These are phyloP conservation scores for Sebastes reedi DNA, from an alignment of 2,797 vertebrate genomes.

Conservation along the genomic window DNA sequence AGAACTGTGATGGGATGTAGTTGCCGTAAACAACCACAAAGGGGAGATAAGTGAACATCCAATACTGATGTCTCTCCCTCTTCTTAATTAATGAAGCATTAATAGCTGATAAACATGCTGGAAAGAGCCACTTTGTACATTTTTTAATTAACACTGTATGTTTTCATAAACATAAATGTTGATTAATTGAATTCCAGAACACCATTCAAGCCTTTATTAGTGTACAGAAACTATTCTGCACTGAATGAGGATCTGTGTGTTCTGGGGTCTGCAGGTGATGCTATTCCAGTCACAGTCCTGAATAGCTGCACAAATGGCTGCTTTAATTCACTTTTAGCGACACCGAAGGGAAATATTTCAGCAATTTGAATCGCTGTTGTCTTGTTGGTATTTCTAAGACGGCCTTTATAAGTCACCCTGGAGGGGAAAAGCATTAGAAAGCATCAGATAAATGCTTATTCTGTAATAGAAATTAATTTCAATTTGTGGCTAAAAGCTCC, in stretches of 20 bases:
- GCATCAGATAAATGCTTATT: not conserved
- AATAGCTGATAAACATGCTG: slow-evolving; percentile 11
- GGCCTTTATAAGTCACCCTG: not conserved
- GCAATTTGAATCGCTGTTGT: not conserved
- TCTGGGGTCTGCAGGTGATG: slow-evolving; percentile 2
- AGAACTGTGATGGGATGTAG: not conserved
- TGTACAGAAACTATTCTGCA: not conserved
- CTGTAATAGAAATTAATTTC: not conserved
- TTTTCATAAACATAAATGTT: slow-evolving; percentile 9
- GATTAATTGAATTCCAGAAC: slow-evolving; percentile 30
- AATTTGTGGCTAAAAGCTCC: not conserved
- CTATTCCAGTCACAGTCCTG: not conserved
- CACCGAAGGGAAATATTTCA: not conserved
- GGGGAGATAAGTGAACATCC: slow-evolving; percentile 46
- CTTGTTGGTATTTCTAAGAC: slow-evolving; percentile 1
- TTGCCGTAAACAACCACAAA: slow-evolving; percentile 8
- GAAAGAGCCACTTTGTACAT: slow-evolving; percentile 11
- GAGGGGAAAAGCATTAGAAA: not conserved
- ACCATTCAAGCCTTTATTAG: slow-evolving; percentile 4
- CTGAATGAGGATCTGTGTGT: slow-evolving; percentile 7
- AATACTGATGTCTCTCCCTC: not conserved
- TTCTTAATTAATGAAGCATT: slow-evolving; percentile 9
- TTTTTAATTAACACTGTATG: slow-evolving; percentile 18
- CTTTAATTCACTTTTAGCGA: slow-evolving; percentile 18
- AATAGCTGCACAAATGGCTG: slow-evolving; percentile 27